Evolutionary conservation across 2,797 vertebrate species (phyloP), one percentile per base, ranked within the genome.

Genomic region (Trematomus bernacchii): DNA sequence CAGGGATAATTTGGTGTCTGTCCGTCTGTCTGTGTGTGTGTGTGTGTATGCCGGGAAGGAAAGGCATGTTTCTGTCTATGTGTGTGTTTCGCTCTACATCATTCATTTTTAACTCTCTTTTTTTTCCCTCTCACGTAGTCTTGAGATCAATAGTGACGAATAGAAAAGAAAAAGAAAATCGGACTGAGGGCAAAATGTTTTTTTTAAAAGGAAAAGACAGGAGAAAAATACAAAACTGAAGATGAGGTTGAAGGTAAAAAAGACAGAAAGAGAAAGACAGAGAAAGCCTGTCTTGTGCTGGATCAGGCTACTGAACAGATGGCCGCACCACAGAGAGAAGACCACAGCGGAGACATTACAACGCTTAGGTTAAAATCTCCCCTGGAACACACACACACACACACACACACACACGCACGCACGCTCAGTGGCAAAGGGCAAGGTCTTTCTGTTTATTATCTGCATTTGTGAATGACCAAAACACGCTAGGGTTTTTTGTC

Each of bases 301-400:
- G 88, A 91, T 82, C 53, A 47, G 66, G 59, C 66, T 30, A 52
- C 75, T 74, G 79, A 92, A 86, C 94, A 94, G 94, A 95, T 95
- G 93, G 93, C 82, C 73, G 55, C 85, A 67, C 91, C 46, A 63
- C 83, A 87, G 90, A 92, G 86, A 92, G 82, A 85, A 21, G 79
- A 83, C 85, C 91, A 91, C 90, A 89, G 75, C 53, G 83, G 92
- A 92, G 93, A 85, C 87, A 85, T 92, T 93, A 94, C 86, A 91
- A 87, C 88, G 87, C 80, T 94, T 91, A 90, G 93, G 92, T 94
- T 94, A 91, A 93, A 91, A 89, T 77, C 89, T 89, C 84, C 89
- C 85, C 62, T 84, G 90, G 82, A 90, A 92, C 48, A 76, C 9
- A 65, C 47, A 13, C 48, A 51, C 40, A 68, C 21, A 23, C 15